A percentile compares a stretch with the other conserved stretches of the same genome.
Conservation (phyloP, 2,113 vertebrate species). For the Budorcas taxicolor region DNA sequence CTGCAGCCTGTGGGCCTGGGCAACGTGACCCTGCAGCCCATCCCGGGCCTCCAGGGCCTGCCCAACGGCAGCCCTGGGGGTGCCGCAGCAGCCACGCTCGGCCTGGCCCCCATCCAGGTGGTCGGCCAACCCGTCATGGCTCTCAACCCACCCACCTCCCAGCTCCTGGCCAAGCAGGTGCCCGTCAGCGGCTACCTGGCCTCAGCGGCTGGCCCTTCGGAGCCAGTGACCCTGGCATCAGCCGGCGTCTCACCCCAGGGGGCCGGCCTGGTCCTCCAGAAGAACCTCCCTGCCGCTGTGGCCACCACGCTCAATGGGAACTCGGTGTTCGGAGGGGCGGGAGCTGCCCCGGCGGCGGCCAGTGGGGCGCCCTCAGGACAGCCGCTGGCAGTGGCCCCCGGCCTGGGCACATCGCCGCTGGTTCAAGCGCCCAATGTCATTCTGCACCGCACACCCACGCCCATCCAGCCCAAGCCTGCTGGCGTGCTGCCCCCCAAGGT, state of each 20-base stretch:
- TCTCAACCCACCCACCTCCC: constrained; percentile 91
- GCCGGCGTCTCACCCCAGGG: constrained; percentile 80
- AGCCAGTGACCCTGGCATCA: constrained; percentile 81
- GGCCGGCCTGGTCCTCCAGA: constrained; percentile 90
- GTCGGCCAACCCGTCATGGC: constrained; percentile 97
- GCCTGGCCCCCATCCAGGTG: constrained; percentile 94
- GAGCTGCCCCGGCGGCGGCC: constrained; percentile 70
- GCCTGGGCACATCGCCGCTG: constrained; percentile 81
- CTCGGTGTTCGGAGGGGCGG: constrained; percentile 73
- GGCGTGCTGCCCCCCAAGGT: constrained; percentile 91
- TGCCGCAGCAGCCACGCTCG: constrained; percentile 85
- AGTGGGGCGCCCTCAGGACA: constrained; percentile 80
- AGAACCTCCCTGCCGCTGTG: constrained; percentile 73
- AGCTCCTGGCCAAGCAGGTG: constrained; percentile 88
- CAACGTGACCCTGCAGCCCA: constrained; percentile 94
- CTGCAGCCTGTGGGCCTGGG: constrained; percentile 93
- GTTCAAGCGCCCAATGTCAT: constrained; percentile 90
- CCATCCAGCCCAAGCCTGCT: constrained; percentile 95
- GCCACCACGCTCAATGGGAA: constrained; percentile 79
- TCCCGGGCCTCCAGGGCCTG: constrained; percentile 90
- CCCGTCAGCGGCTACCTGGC: constrained; percentile 90
- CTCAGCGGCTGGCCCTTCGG: constrained; percentile 83
- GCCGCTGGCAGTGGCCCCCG: constrained; percentile 81
- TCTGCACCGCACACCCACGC: constrained; percentile 94
- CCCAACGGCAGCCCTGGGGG: constrained; percentile 92